Base-by-base conservation (phyloP, 2,797 vertebrate genomes). In the Gastrophryne carolinensis region DNA sequence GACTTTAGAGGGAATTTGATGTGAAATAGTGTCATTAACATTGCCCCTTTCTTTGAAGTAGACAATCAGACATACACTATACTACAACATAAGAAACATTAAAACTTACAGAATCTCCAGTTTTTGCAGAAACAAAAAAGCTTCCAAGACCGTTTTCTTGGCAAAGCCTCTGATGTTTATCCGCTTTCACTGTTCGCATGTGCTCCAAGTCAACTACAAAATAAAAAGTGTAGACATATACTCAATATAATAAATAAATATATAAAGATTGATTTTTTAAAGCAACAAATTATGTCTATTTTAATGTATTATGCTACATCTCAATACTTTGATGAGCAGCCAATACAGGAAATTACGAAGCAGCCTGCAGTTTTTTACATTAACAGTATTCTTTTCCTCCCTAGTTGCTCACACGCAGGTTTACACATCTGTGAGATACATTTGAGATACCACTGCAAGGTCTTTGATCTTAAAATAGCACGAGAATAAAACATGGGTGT, bases 51-150 rank as follows among this genome's bases (percentile, higher is more conserved):
- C 17, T 21, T 47, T 47, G 7, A 1, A 47, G 44, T 6, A 19
- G 21, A 47, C 17, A 21, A 17, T 21, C 44, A 9, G 5, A n/a
- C n/a, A n/a, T n/a, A n/a, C n/a, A n/a, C 17, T 1, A 17, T 47
- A 10, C 17, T 9, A 19, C 44, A 47, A 47, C 17, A 47, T 3
- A 47, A 10, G 0, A 10, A 37, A 61, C 4, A 37, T 64, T 74
- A 65, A 75, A 81, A 94, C 96, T 92, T 76, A 99, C 98, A 81
- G 96, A 97, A 84, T 99, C 98, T 78, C 97, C 97, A 0, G 95
- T 96, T 90, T 99, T 99, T 79, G 98, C 98, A 0, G 98, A 99
- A 24, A 98, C 95, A 4, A 97, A 99, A 88, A 98, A 95, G 84
- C 95, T 97, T 87, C 95, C 88, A 83, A 96, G 91, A 80, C 93